phyloP scores from a whole-genome alignment of 2,888 invertebrate species.

The Zelleria hepariella region DNA sequence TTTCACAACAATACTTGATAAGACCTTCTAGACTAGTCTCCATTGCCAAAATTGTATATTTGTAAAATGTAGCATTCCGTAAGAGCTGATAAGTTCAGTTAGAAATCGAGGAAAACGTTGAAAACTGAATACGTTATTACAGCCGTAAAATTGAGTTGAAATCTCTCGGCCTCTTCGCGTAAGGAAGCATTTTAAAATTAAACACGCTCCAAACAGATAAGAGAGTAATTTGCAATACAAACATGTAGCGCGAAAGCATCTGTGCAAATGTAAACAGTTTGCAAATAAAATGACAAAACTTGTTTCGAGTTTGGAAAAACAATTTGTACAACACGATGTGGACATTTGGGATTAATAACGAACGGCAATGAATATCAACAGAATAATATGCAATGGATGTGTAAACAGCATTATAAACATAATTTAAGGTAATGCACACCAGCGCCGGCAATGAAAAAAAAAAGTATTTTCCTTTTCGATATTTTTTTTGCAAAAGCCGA shows the following conservation, averaged over 20 bases:
- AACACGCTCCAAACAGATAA: background rate
- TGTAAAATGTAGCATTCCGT: no score
- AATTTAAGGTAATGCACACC: background rate
- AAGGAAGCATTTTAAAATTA: background rate
- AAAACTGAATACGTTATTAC: background rate
- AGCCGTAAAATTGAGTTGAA: background rate
- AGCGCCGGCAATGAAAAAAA: no score
- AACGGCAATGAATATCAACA: background rate
- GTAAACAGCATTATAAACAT: background rate
- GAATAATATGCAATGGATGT: background rate
- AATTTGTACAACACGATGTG: background rate
- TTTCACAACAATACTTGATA: no score
- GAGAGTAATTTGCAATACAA: background rate
- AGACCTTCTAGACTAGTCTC: no score
- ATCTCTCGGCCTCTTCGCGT: background rate
- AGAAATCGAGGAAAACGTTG: no score
- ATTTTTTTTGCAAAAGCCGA: no score
- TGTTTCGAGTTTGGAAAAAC: background rate
- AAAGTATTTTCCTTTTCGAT: no score
- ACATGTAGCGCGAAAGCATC: background rate
- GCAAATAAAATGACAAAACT: constrained; percentile 1
- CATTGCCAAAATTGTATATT: no score
- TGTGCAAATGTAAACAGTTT: background rate
- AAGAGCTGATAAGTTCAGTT: no score
- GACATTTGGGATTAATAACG: background rate